Evolutionary conservation across 1,140 invertebrate genomes (phyloP).

Genomic region (Drosophila sp.): DNA sequence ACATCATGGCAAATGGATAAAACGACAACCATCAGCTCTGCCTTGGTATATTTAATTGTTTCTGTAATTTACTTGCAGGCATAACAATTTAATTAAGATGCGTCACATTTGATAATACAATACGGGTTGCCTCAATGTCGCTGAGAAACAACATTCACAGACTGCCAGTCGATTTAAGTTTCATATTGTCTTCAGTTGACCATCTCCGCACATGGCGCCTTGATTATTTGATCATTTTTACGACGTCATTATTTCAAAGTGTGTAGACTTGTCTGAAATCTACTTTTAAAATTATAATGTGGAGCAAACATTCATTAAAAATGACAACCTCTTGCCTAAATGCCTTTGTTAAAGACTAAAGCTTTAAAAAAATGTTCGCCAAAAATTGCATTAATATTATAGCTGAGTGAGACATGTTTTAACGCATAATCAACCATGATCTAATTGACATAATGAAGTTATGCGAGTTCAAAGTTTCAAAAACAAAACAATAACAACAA

Average conservation of each 20-base stretch:
- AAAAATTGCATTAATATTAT: no score
- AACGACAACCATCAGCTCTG: conserved; percentile 13
- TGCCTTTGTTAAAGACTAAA: no score
- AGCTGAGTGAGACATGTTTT: no score
- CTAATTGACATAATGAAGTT: no score
- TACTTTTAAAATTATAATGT: no score
- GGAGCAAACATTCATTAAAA: no score
- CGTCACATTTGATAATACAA: conserved; percentile 20
- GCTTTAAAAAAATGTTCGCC: no score
- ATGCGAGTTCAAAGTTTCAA: no score
- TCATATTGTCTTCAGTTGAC: not conserved
- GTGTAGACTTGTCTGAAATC: not conserved
- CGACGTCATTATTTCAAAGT: not conserved
- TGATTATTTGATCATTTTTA: no score
- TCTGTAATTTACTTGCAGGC: conserved; percentile 14
- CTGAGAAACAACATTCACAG: not conserved
- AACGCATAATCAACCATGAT: no score
- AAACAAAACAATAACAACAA: no score
- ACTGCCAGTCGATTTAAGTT: not conserved
- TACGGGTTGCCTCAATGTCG: not conserved
- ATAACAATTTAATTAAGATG: conserved; percentile 41
- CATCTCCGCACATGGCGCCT: not conserved
- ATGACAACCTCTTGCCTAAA: no score
- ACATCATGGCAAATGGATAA: conserved; percentile 19
- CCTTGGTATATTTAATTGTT: conserved; percentile 30